Base-by-base conservation (phyloP, 2,797 vertebrate species). In the Momotus momota region DNA sequence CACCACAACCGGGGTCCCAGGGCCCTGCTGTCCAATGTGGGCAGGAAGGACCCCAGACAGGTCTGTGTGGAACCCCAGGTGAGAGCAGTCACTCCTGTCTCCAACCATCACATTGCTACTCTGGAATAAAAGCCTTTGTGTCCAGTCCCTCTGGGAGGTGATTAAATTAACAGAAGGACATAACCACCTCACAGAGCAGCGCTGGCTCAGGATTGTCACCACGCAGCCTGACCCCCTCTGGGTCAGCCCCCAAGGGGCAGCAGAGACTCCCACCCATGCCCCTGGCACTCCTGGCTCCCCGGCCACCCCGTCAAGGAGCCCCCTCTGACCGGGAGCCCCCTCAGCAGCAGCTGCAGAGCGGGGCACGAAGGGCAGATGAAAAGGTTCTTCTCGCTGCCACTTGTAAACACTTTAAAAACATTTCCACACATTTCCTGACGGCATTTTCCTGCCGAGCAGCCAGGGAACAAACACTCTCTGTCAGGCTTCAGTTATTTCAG, bases 351-450 rank as follows among this genome's bases (percentile, higher is more conserved):
- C 62, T 3, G 0, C 60, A 21, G 90, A 1, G 0, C 64, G 43
- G 43, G 22, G 33, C 31, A 51, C 0, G 0, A 27, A 25, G 45
- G 61, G 33, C 72, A 54, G 83, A 52, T 61, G 33, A 72, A 77
- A 81, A 69, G 31, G n/a, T 41, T 51, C 15, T 4, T 38, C 65
- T 88, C 25, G 2, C 25, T 82, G 72, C 60, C 70, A 41, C 87
- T 83, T 88, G 81, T 84, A 91, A 94, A 84, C 90, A 77, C 87
- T 72, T 83, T 4, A 46, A 43, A 64, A 83, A 70, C 69, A 58
- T 93, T 81, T 74, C 92, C 92, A 45, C 81, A 48, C 51, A 21
- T 69, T 86, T 91, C 87, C 92, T 71, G 90, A 17, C 60, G 20
- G 41, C 0, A 0, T 46, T 75, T 51, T 46, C 75, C 83, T 55